A percentile compares a stretch with the other conserved stretches of the same genome.
phyloP scores from a whole-genome alignment of 2,888 invertebrate species.

The Schizotus pectinicornis region DNA sequence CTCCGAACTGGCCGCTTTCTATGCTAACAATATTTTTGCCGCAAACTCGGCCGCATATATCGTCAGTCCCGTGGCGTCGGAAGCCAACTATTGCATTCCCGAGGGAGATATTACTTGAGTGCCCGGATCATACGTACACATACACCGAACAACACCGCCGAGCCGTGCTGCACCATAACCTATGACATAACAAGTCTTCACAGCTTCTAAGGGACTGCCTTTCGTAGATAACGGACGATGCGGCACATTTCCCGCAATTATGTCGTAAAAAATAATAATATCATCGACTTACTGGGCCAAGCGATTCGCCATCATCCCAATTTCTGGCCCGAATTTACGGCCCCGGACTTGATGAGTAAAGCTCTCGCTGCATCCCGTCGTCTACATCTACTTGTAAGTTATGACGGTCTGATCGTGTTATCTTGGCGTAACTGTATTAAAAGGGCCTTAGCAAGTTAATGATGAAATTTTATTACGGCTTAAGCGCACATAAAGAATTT shows the following conservation, averaged over 20 bases:
- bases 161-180: conserved; percentile 38
- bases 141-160: conserved; percentile 34
- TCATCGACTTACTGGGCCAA: conserved; percentile 18
- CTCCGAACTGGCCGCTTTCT: conserved; percentile 1
- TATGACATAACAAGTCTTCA: conserved; percentile 46
- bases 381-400: conserved; percentile 15
- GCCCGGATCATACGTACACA: conserved; percentile 43
- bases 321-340: conserved; percentile 27
- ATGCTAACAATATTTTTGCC: conserved; percentile 12
- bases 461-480: conserved; percentile 25
- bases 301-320: conserved; percentile 19
- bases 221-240: conserved; percentile 42
- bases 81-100: conserved; percentile 37
- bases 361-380: conserved; percentile 1
- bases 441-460: conserved; percentile 25
- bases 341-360: conserved; percentile 28
- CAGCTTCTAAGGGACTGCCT: conserved; percentile 38
- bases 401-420: conserved; percentile 25
- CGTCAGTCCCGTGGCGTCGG: conserved; percentile 20
- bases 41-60: conserved; percentile 20
- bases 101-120: conserved; percentile 47
- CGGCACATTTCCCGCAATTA: conserved; percentile 46
- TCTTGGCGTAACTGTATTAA: conserved; percentile 28
- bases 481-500: conserved; percentile 23
- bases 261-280: conserved; percentile 50